Evolutionary conservation across 2,888 invertebrate species (phyloP).

Genomic region (Dyspetes luteomarginatus): DNA sequence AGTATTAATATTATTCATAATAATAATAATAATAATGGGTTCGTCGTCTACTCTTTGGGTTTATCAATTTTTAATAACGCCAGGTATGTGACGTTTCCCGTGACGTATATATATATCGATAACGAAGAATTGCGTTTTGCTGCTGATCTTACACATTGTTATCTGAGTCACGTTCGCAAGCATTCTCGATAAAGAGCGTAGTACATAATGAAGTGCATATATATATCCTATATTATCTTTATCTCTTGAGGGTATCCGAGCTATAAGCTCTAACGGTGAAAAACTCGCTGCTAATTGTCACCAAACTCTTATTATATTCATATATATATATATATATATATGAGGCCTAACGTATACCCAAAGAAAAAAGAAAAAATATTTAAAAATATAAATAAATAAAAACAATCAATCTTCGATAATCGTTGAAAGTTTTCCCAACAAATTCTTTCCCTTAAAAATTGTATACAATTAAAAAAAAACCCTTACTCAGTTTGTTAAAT

Average conservation of each 20-base stretch:
- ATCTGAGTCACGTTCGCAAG: conserved; percentile 42
- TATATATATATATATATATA: too few species aligned
- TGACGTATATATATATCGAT: conserved; percentile 67
- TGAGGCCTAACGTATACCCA: background rate
- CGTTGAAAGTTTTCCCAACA: too few species aligned
- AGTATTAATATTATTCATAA: too few species aligned
- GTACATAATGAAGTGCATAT: conserved; percentile 28
- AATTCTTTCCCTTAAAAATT: too few species aligned
- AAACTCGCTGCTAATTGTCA: background rate
- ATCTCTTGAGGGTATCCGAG: background rate
- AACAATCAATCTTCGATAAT: background rate
- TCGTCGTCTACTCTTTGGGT: conserved; percentile 17
- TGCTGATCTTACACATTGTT: conserved; percentile 30
- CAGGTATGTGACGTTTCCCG: conserved; percentile 55
- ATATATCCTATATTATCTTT: background rate
- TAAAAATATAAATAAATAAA: background rate
- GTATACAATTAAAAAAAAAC: background rate
- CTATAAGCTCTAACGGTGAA: background rate
- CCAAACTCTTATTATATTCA: too few species aligned
- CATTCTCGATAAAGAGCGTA: conserved; percentile 45
- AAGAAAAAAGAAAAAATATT: background rate
- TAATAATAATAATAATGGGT: background rate
- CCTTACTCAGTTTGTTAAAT: background rate
- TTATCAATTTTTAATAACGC: conserved; percentile 29
- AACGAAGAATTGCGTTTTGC: conserved; percentile 19